Conservation (phyloP, 1,140 invertebrate genomes). For the Nasonia longicornis region DNA sequence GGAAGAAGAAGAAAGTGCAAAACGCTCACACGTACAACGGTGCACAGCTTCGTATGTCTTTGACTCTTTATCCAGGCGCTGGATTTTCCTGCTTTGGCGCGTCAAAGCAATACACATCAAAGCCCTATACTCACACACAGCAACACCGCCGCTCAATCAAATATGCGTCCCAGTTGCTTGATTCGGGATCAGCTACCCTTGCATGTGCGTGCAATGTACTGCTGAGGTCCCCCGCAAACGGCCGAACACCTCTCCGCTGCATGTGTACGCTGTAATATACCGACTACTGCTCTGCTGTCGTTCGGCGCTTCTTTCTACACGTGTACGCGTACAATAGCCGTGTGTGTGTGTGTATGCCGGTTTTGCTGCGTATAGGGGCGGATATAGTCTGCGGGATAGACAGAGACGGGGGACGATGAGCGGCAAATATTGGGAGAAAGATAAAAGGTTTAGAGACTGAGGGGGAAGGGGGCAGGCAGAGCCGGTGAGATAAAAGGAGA, state of each 20-base stretch:
- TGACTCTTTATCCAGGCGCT: neutral
- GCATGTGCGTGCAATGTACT: neutral
- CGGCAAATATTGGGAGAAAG: constrained; percentile 22
- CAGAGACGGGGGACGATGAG: neutral
- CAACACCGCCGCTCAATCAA: neutral
- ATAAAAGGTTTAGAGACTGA: constrained; percentile 18
- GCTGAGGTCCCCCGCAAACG: neutral
- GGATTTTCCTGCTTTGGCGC: neutral
- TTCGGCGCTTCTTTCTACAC: neutral
- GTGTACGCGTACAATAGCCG: no score
- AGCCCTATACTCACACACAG: neutral
- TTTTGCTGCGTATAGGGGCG: neutral
- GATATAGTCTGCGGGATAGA: neutral
- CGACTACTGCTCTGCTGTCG: neutral
- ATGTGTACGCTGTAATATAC: neutral
- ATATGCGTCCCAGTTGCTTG: neutral
- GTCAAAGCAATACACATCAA: constrained; percentile 20
- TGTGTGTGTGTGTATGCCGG: neutral
- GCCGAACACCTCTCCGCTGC: constrained; percentile 11
- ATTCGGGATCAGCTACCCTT: neutral
- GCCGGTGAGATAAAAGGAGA: constrained; percentile 11
- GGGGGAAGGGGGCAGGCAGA: neutral
- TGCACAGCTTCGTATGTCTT: neutral
- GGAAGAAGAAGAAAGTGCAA: no score
- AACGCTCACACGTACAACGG: no score